These are phyloP conservation scores for Artemia sp. DNA, from an alignment of 2,888 invertebrate species.

Conservation along the genomic window DNA sequence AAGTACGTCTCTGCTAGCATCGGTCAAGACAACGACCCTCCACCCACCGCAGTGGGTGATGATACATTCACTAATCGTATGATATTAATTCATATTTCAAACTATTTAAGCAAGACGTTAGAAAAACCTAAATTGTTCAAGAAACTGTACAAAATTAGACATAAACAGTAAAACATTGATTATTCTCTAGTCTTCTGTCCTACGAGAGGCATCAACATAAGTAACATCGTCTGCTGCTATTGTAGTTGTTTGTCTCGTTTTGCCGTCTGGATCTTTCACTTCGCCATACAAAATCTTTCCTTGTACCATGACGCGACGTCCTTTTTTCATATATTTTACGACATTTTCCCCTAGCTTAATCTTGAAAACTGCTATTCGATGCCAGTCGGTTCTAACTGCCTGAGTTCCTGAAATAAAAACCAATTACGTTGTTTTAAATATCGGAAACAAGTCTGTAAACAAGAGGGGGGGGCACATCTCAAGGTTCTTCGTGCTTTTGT, in stretches of 20 bases:
- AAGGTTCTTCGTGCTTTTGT: too few species aligned
- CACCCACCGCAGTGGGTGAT: too few species aligned
- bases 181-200: background rate
- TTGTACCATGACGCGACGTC: conserved; percentile 61
- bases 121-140: too few species aligned
- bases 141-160: too few species aligned
- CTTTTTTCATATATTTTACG: conserved; percentile 61
- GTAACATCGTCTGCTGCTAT: conserved; percentile 73
- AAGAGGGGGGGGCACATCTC: too few species aligned
- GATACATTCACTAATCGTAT: too few species aligned
- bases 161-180: too few species aligned
- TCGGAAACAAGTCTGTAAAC: too few species aligned
- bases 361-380: conserved; percentile 67
- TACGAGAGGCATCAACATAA: conserved; percentile 41
- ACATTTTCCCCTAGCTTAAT: conserved; percentile 62
- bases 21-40: too few species aligned
- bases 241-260: conserved; percentile 50
- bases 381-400: conserved; percentile 79
- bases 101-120: too few species aligned
- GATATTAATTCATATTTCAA: too few species aligned
- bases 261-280: conserved; percentile 57
- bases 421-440: background rate
- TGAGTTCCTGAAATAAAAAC: conserved; percentile 47
- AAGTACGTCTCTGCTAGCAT: too few species aligned
- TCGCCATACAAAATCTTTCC: conserved; percentile 72